Evolutionary conservation across 2,888 invertebrate genomes (phyloP).

Genomic region (Drosophila birchii): DNA sequence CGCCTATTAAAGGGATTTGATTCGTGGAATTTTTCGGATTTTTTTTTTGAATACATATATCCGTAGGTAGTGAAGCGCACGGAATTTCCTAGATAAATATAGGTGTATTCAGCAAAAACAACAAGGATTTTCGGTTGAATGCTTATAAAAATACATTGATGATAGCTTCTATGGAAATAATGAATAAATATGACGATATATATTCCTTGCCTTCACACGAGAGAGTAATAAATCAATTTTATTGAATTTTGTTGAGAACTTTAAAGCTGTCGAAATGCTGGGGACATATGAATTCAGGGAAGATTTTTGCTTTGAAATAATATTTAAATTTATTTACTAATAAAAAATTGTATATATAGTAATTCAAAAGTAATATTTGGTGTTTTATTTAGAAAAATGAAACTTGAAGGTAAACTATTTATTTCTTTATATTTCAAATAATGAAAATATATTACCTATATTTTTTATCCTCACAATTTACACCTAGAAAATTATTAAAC

Average conservation of each 20-base stretch:
- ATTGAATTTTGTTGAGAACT: background rate
- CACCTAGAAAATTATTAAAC: background rate
- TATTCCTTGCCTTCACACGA: background rate
- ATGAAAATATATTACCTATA: background rate
- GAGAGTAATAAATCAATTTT: background rate
- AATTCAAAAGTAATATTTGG: background rate
- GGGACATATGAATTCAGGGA: background rate
- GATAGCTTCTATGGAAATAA: conserved; percentile 9
- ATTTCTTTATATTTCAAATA: too few species aligned
- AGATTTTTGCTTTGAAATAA: too few species aligned
- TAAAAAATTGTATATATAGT: background rate
- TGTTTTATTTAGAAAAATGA: background rate
- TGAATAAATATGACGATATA: conserved; percentile 1
- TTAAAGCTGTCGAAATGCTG: background rate
- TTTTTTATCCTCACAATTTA: background rate
- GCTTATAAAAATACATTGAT: conserved; percentile 18
- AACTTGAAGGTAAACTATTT: background rate
- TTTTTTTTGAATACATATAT: conserved; percentile 1
- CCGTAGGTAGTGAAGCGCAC: conserved; percentile 23
- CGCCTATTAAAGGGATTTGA: conserved; percentile 15
- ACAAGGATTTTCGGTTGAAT: conserved; percentile 22
- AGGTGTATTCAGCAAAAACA: conserved; percentile 8
- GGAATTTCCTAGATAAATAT: conserved; percentile 4
- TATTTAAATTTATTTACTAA: background rate
- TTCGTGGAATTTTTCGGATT: conserved; percentile 11